Percentiles rank a stretch among this genome's conserved stretches.
These are phyloP conservation scores for Thripadectes ignobilis DNA, from an alignment of 2,797 vertebrate genomes.

Conservation along the genomic window DNA sequence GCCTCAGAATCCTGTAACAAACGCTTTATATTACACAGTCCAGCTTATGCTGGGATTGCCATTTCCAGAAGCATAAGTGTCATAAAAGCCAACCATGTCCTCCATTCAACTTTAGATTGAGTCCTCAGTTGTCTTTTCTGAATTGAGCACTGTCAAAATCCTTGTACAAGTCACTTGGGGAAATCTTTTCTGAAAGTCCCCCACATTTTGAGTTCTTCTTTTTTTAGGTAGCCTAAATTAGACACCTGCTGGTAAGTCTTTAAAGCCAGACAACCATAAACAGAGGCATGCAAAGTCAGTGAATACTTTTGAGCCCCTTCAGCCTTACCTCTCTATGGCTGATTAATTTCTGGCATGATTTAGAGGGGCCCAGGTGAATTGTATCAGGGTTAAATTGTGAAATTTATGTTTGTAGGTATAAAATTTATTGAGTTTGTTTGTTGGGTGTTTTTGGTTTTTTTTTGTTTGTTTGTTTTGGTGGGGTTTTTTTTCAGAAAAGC, in stretches of 20 bases:
- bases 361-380: slow-evolving; percentile 8
- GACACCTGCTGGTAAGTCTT: slow-evolving; percentile 63
- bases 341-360: slow-evolving; percentile 44
- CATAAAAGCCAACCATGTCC: fast-evolving
- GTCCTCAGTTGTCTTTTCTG: not conserved
- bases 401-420: not conserved
- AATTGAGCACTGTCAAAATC: not conserved
- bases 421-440: not conserved
- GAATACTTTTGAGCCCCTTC: slow-evolving; percentile 33
- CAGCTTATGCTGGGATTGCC: not conserved
- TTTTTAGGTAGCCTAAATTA: slow-evolving; percentile 42
- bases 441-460: not conserved
- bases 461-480: not conserved
- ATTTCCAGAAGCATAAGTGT: not conserved
- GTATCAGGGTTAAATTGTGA: not conserved
- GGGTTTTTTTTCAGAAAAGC: not conserved
- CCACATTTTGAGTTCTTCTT: slow-evolving; percentile 33
- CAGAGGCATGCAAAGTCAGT: slow-evolving; percentile 63
- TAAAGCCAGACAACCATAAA: slow-evolving; percentile 68
- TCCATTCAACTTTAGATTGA: not conserved
- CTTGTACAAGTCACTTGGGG: slow-evolving; percentile 1
- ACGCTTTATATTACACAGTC: not conserved
- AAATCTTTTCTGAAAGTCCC: slow-evolving; percentile 52
- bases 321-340: slow-evolving; percentile 29
- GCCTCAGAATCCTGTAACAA: not conserved